Evolutionary conservation across 2,797 vertebrate genomes (phyloP).

Genomic region (Florisuga fusca): DNA sequence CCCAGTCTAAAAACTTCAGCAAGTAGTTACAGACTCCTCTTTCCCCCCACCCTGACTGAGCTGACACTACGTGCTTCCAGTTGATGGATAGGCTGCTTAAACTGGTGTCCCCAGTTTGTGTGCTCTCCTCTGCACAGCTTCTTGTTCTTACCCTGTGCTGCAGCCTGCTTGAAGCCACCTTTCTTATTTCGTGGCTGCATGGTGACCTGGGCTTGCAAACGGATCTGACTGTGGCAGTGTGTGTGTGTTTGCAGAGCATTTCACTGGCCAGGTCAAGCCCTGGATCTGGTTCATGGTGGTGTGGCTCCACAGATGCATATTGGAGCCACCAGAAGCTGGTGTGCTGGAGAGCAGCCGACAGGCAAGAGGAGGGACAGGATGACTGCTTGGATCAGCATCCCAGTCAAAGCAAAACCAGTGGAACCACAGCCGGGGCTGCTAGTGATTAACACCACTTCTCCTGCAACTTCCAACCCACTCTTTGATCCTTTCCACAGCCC

Average conservation of each 20-base stretch:
- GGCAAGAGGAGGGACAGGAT: neutral
- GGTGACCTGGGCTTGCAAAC: neutral
- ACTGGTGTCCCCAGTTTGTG: neutral
- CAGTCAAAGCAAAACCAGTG: neutral
- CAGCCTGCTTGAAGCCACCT: neutral
- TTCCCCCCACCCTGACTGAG: neutral
- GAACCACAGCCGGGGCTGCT: neutral
- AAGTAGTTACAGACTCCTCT: neutral
- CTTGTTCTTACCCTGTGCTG: neutral
- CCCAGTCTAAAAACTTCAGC: neutral
- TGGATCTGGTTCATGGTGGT: neutral
- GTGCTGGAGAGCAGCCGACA: neutral
- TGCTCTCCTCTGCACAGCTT: neutral
- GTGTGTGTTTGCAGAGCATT: neutral
- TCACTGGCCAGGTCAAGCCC: rapidly evolving
- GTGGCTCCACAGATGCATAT: rapidly evolving
- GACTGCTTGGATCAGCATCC: rapidly evolving
- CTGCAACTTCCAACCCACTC: neutral
- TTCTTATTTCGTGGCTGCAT: neutral
- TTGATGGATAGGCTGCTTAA: neutral
- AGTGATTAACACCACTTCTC: neutral
- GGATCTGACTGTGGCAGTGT: neutral
- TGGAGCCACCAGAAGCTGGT: neutral
- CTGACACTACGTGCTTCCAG: neutral
- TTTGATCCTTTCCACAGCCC: neutral